phyloP scores from a whole-genome alignment of 2,797 vertebrate genomes.

The Bufotes viridis region DNA sequence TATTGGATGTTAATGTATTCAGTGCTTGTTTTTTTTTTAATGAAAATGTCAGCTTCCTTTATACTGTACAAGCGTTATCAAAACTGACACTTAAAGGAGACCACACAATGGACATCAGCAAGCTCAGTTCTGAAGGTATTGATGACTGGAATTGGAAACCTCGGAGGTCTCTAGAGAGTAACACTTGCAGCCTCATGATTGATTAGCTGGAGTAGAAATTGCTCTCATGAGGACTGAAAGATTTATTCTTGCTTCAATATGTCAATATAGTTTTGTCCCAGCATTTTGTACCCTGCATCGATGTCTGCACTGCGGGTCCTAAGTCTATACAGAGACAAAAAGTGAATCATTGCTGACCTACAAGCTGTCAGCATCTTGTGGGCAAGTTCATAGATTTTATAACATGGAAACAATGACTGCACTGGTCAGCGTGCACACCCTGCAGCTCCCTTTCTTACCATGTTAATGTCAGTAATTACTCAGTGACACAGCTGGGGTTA shows the following conservation, averaged over 20 bases:
- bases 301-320: conserved; percentile 21
- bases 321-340: conserved; percentile 19
- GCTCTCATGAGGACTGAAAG: conserved; percentile 32
- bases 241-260: conserved; percentile 44
- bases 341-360: conserved; percentile 35
- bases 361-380: conserved; percentile 16
- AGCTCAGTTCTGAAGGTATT: conserved; percentile 25
- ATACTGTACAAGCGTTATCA: not conserved
- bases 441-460: not conserved
- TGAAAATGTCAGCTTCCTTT: not conserved
- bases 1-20: not conserved
- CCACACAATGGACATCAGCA: not conserved
- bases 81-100: not conserved
- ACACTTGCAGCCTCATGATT: conserved; percentile 24
- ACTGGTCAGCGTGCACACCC: not conserved
- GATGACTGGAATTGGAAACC: conserved; percentile 43
- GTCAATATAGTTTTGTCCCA: conserved; percentile 47
- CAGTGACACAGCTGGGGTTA: not conserved
- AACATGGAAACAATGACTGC: conserved; percentile 7
- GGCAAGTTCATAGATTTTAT: not conserved
- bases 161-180: not conserved
- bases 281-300: conserved; percentile 19
- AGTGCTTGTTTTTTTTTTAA: not conserved
- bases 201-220: conserved; percentile 47
- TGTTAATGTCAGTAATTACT: not conserved